A percentile compares a stretch with the other conserved stretches of the same genome.
phyloP scores from a whole-genome alignment of 1,140 invertebrate genomes.

The Zaprionus inermis region DNA sequence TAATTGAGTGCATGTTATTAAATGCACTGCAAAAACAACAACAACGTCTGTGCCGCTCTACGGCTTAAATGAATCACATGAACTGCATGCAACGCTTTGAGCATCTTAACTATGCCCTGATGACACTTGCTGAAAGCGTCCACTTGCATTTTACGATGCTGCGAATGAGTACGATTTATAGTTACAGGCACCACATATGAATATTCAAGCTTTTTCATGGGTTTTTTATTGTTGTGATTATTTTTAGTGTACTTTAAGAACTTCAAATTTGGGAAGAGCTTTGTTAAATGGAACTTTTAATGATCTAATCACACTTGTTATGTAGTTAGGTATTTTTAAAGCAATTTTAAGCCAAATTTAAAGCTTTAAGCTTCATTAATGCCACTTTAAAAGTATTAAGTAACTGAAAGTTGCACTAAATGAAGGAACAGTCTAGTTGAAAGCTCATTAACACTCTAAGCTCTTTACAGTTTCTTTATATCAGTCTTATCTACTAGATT shows the following conservation, averaged over 20 bases:
- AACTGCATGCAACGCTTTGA: background rate
- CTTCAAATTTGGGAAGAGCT: background rate
- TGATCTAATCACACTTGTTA: background rate
- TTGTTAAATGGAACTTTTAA: background rate
- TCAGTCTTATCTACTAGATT: too few relatives aligned
- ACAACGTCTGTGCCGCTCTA: slow-evolving; percentile 13
- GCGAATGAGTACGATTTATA: background rate
- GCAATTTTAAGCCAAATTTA: background rate
- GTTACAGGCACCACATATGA: background rate
- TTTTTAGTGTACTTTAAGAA: background rate
- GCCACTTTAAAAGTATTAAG: background rate
- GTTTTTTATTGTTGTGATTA: background rate
- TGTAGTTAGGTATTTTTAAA: background rate
- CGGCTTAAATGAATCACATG: slow-evolving; percentile 9
- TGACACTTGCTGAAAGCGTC: slow-evolving; percentile 5
- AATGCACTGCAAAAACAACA: slow-evolving; percentile 53
- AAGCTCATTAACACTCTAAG: too few relatives aligned
- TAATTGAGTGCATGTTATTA: slow-evolving; percentile 75
- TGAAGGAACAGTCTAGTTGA: too few relatives aligned
- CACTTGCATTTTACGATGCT: slow-evolving; percentile 5
- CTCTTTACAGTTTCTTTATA: too few relatives aligned
- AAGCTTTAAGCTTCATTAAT: background rate
- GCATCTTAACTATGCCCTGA: background rate
- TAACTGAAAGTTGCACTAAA: too few relatives aligned
- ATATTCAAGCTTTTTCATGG: background rate